Percentiles rank a stretch among this genome's conserved stretches.
Conservation (phyloP, 1,140 invertebrate species). For the Venturia canescens region DNA sequence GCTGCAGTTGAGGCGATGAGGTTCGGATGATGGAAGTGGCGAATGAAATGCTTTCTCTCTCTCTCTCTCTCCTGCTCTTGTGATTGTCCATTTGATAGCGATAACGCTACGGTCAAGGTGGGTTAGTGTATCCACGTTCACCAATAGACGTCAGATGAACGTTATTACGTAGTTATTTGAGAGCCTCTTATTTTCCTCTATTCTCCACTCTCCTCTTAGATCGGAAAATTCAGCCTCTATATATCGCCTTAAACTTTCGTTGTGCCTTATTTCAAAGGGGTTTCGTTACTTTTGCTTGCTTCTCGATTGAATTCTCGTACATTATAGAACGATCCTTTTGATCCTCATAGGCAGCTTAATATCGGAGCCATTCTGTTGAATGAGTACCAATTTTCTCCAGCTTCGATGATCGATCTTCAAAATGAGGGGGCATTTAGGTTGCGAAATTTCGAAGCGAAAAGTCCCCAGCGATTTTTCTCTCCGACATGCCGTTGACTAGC, state of each 20-base stretch:
- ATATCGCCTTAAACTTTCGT: not conserved
- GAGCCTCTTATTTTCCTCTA: constrained; percentile 3
- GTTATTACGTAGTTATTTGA: constrained; percentile 19
- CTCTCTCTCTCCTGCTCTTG: not conserved
- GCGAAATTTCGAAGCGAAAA: too few species aligned
- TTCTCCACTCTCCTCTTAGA: constrained; percentile 17
- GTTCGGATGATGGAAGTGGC: constrained; percentile 1
- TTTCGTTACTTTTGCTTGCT: not conserved
- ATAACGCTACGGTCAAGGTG: constrained; percentile 21
- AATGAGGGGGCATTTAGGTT: too few species aligned
- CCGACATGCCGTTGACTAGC: too few species aligned
- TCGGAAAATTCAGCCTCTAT: constrained; percentile 6
- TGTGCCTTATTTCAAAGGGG: not conserved
- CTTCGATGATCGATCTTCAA: too few species aligned
- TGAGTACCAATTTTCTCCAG: too few species aligned
- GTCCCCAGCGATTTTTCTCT: too few species aligned
- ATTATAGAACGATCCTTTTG: not conserved
- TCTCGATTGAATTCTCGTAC: not conserved
- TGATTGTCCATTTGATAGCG: constrained; percentile 2
- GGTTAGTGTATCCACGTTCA: constrained; percentile 6
- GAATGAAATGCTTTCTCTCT: not conserved
- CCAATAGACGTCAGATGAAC: constrained; percentile 18
- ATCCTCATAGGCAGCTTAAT: not conserved
- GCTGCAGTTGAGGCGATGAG: constrained; percentile 12
- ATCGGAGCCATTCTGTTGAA: too few species aligned